phyloP scores from a whole-genome alignment of 1,140 invertebrate genomes.

The Saccostrea cuccullata region DNA sequence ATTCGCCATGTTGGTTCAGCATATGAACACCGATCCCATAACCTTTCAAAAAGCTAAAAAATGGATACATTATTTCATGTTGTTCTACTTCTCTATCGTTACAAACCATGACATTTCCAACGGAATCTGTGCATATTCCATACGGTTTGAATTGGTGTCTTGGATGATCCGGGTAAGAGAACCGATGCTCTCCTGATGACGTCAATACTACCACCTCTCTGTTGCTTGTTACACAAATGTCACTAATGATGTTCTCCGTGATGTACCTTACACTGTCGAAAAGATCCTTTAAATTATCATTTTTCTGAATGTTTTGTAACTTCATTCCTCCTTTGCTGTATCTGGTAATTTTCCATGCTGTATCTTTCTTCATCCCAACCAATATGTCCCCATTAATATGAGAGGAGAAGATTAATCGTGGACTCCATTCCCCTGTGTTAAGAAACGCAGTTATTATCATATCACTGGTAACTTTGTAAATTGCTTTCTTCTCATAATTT shows the following conservation, averaged over 20 bases:
- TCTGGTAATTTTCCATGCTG: not conserved
- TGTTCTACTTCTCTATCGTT: too few species aligned
- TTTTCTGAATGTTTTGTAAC: not conserved
- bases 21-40: too few species aligned
- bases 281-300: not conserved
- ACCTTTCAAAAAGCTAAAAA: too few species aligned
- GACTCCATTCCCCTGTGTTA: too few species aligned
- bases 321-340: not conserved
- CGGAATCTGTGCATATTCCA: not conserved
- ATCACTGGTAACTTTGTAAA: too few species aligned
- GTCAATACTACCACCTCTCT: not conserved
- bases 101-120: not conserved
- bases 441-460: too few species aligned
- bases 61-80: too few species aligned
- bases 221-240: not conserved
- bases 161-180: not conserved
- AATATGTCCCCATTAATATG: too few species aligned
- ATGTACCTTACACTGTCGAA: not conserved
- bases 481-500: not conserved
- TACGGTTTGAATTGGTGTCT: not conserved
- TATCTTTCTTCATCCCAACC: too few species aligned
- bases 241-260: not conserved
- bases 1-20: too few species aligned
- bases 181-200: not conserved
- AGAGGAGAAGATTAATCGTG: too few species aligned